Conservation (phyloP, 2,888 invertebrate species). For the Electrophaes corylata region DNA sequence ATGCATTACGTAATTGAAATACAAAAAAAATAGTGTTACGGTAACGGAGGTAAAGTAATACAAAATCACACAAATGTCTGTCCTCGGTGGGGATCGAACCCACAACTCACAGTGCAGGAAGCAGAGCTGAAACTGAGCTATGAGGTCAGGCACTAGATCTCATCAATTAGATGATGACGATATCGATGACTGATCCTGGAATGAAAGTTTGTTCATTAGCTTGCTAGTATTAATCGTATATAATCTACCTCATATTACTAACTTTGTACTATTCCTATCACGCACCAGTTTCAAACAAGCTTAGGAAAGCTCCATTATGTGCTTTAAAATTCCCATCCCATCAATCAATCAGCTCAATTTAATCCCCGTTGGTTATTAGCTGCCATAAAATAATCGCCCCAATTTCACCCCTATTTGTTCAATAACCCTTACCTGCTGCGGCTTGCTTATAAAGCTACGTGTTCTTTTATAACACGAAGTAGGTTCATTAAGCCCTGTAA, state of each 20-base stretch:
- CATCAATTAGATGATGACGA: too few species aligned
- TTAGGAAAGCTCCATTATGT: slow-evolving; percentile 18
- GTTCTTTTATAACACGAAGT: not conserved
- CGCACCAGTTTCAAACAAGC: slow-evolving; percentile 10
- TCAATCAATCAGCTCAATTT: slow-evolving; percentile 28
- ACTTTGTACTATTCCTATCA: not conserved
- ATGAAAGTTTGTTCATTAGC: not conserved
- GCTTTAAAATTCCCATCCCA: slow-evolving; percentile 19
- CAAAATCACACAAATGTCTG: too few species aligned
- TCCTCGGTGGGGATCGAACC: too few species aligned
- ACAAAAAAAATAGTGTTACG: too few species aligned
- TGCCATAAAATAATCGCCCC: slow-evolving; percentile 21
- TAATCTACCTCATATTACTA: slow-evolving; percentile 2
- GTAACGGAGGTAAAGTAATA: too few species aligned
- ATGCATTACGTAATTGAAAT: too few species aligned
- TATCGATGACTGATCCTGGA: too few species aligned
- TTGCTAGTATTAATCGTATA: not conserved
- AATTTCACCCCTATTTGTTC: slow-evolving; percentile 18
- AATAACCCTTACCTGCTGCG: slow-evolving; percentile 11
- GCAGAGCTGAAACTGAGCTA: too few species aligned
- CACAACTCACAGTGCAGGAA: too few species aligned
- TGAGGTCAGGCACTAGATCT: too few species aligned
- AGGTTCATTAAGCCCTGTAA: slow-evolving; percentile 9
- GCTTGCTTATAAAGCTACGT: slow-evolving; percentile 2
- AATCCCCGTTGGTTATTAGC: slow-evolving; percentile 26